These are phyloP conservation scores for Poeciliopsis turrubarensis DNA, from an alignment of 2,113 vertebrate genomes.

Conservation along the genomic window DNA sequence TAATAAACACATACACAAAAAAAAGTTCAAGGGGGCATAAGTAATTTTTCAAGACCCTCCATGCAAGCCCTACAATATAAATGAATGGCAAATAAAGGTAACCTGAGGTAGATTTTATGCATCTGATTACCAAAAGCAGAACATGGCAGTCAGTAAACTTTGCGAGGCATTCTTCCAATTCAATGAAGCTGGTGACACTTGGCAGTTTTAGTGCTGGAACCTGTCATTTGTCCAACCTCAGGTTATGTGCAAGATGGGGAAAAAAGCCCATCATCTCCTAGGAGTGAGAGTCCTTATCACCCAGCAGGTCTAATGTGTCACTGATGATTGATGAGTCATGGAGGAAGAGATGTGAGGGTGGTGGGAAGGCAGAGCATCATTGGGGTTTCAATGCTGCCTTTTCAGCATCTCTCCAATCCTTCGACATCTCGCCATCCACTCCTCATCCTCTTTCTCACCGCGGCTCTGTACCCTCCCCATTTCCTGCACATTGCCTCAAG, in stretches of 20 bases:
- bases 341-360: background rate
- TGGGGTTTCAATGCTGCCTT: slow-evolving; percentile 30
- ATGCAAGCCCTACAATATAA: background rate
- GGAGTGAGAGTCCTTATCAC: slow-evolving; percentile 16
- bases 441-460: slow-evolving; percentile 1
- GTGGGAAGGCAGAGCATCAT: slow-evolving; percentile 21
- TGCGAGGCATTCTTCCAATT: slow-evolving; percentile 21
- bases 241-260: slow-evolving; percentile 13
- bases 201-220: slow-evolving; percentile 17
- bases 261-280: slow-evolving; percentile 37
- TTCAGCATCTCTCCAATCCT: slow-evolving; percentile 52
- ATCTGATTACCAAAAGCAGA: slow-evolving; percentile 20
- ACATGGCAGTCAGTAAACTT: background rate
- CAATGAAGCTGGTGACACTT: slow-evolving; percentile 17
- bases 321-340: slow-evolving; percentile 54
- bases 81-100: background rate
- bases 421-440: slow-evolving; percentile 39
- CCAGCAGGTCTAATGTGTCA: slow-evolving; percentile 45
- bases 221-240: slow-evolving; percentile 1
- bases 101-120: background rate
- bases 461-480: slow-evolving; percentile 12
- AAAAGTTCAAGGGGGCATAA: background rate
- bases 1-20: background rate
- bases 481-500: slow-evolving; percentile 17
- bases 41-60: background rate